Percentiles rank a stretch among this genome's conserved stretches.
These are phyloP conservation scores for Anhinga rufa DNA, from an alignment of 2,113 vertebrate genomes.

Conservation along the genomic window DNA sequence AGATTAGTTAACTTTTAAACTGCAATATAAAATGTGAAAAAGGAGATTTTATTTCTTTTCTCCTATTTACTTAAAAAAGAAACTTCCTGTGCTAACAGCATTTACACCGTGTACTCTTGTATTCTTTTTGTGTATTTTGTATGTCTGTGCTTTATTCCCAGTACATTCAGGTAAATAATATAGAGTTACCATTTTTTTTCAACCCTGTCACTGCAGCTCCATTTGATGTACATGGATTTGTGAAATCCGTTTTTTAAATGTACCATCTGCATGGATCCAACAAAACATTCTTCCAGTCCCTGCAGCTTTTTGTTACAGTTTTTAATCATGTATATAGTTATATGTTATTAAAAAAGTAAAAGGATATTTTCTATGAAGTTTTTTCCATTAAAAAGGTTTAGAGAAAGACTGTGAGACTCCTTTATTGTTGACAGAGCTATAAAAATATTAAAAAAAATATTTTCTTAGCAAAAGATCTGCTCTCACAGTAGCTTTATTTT, in stretches of 20 bases:
- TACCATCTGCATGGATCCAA: constrained; percentile 35
- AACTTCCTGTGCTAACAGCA: constrained; percentile 70
- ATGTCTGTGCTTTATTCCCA: constrained; percentile 38
- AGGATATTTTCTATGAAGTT: constrained; percentile 72
- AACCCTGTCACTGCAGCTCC: not conserved
- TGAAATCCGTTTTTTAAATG: constrained; percentile 35
- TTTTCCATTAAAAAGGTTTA: constrained; percentile 76
- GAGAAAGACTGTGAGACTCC: constrained; percentile 60
- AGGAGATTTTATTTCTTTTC: constrained; percentile 65
- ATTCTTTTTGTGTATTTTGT: constrained; percentile 56
- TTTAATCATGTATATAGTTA: constrained; percentile 83
- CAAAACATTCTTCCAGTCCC: constrained; percentile 51
- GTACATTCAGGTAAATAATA: constrained; percentile 18
- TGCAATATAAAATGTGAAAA: constrained; percentile 67
- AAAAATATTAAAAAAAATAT: constrained; percentile 23
- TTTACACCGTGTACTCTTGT: constrained; percentile 74
- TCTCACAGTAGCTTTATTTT: constrained; percentile 62
- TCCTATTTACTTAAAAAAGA: constrained; percentile 68
- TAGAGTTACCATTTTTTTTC: not conserved
- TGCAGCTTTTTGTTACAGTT: constrained; percentile 70
- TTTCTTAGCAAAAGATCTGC: constrained; percentile 43
- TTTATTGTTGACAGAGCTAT: constrained; percentile 49
- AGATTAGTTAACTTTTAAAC: constrained; percentile 64
- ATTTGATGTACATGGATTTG: constrained; percentile 32
- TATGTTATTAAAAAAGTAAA: constrained; percentile 82